These are phyloP conservation scores for Hydrozoanthus tunicans DNA, from an alignment of 64 coral and sea anemone species.

Conservation along the genomic window DNA sequence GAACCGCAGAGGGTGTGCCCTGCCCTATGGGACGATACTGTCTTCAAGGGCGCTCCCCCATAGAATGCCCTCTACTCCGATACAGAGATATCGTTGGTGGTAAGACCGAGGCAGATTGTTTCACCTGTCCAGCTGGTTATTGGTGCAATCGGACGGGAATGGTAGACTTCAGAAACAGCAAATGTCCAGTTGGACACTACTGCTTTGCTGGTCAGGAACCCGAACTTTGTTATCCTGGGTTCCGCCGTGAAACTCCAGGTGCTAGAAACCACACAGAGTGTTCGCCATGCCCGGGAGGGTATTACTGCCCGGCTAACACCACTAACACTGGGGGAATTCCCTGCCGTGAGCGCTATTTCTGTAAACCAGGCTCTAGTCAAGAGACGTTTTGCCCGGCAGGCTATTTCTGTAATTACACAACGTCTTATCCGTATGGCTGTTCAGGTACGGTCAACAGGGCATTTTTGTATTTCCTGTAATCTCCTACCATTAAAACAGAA, in stretches of 20 bases:
- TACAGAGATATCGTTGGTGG: slow-evolving; percentile 83
- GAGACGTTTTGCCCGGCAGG: slow-evolving; percentile 79
- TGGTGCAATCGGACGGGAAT: slow-evolving; percentile 98
- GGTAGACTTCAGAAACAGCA: slow-evolving; percentile 79
- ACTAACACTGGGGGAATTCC: slow-evolving; percentile 87
- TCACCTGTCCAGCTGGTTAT: slow-evolving; percentile 88
- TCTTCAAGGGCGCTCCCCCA: slow-evolving; percentile 57
- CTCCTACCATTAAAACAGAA: no score
- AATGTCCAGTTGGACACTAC: slow-evolving; percentile 92
- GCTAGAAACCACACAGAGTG: slow-evolving; percentile 79
- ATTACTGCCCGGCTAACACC: slow-evolving; percentile 85
- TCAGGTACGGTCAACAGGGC: slow-evolving; percentile 61
- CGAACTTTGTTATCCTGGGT: slow-evolving; percentile 73
- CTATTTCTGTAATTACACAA: slow-evolving; percentile 70
- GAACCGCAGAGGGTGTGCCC: slow-evolving; percentile 62
- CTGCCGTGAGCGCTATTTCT: slow-evolving; percentile 74
- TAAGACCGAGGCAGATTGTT: slow-evolving; percentile 74
- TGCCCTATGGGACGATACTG: slow-evolving; percentile 93
- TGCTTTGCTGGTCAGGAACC: slow-evolving; percentile 76
- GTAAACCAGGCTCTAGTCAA: slow-evolving; percentile 59
- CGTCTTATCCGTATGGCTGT: slow-evolving; percentile 61
- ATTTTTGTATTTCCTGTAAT: no score
- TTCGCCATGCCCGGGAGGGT: slow-evolving; percentile 77
- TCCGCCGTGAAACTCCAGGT: slow-evolving; percentile 70
- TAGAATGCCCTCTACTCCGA: slow-evolving; percentile 74